A percentile compares a stretch with the other conserved stretches of the same genome.
phyloP scores from a whole-genome alignment of 2,888 invertebrate species.

The Drosophila trichaetosa region DNA sequence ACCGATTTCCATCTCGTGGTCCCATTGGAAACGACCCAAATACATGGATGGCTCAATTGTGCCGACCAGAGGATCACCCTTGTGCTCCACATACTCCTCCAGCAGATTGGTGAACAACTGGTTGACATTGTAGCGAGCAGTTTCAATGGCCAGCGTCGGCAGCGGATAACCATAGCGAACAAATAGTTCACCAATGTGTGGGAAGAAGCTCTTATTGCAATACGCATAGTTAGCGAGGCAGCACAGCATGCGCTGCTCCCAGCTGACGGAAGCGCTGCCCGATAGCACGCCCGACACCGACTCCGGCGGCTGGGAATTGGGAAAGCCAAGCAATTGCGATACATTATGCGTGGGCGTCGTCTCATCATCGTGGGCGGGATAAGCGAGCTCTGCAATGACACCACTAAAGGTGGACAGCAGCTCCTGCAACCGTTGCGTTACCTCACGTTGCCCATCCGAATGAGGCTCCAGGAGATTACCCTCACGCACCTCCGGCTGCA shows the following conservation, averaged over 20 bases:
- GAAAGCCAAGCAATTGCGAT: conserved; percentile 88
- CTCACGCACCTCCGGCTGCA: conserved; percentile 88
- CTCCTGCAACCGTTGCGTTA: conserved; percentile 86
- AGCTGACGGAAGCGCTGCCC: conserved; percentile 85
- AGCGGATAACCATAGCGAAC: conserved; percentile 89
- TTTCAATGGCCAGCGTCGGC: conserved; percentile 89
- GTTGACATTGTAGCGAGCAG: conserved; percentile 88
- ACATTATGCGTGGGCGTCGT: conserved; percentile 85
- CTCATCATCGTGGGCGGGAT: conserved; percentile 88
- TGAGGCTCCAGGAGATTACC: conserved; percentile 85
- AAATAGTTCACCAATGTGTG: conserved; percentile 89
- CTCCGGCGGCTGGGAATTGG: conserved; percentile 84
- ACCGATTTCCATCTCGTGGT: conserved; percentile 90
- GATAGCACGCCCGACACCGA: conserved; percentile 64
- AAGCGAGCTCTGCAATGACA: conserved; percentile 91
- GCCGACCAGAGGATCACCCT: conserved; percentile 97
- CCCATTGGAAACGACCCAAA: conserved; percentile 94
- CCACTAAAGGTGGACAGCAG: conserved; percentile 88
- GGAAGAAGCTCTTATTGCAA: conserved; percentile 90
- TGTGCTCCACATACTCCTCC: conserved; percentile 94
- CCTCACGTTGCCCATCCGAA: conserved; percentile 84
- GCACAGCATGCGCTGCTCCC: conserved; percentile 93
- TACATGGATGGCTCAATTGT: conserved; percentile 98
- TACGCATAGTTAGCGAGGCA: conserved; percentile 95
- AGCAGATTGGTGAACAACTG: conserved; percentile 86